Evolutionary conservation across 1,140 invertebrate species (phyloP).

Genomic region (Arctopsyche grandis): DNA sequence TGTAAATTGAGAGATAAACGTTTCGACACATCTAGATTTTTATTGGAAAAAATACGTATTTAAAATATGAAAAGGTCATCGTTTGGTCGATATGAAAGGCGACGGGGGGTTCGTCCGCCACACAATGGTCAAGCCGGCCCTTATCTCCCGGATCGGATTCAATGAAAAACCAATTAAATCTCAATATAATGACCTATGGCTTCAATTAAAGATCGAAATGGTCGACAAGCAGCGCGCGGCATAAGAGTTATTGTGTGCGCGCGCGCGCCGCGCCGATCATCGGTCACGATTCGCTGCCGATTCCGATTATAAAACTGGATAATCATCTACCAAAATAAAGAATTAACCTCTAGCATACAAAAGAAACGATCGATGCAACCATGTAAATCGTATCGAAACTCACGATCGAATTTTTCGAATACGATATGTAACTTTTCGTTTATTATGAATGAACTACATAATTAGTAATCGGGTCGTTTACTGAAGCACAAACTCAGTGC

Average conservation of each 20-base stretch:
- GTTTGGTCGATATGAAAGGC: background rate
- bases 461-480: too few species aligned
- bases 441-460: too few species aligned
- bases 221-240: background rate
- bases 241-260: conserved; percentile 5
- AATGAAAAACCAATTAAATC: conserved; percentile 29
- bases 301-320: background rate
- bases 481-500: too few species aligned
- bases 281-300: conserved; percentile 19
- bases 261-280: background rate
- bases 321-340: conserved; percentile 3
- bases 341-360: too few species aligned
- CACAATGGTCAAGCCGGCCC: conserved; percentile 1
- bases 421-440: too few species aligned
- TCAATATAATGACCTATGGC: background rate
- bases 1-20: too few species aligned
- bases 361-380: too few species aligned
- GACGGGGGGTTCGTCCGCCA: background rate
- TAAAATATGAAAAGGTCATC: too few species aligned
- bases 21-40: too few species aligned
- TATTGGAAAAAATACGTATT: too few species aligned
- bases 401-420: too few species aligned
- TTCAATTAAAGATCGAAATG: conserved; percentile 17
- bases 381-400: too few species aligned
- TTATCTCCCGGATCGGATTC: conserved; percentile 27